phyloP scores from a whole-genome alignment of 2,797 vertebrate genomes.

The Lacerta viridis region DNA sequence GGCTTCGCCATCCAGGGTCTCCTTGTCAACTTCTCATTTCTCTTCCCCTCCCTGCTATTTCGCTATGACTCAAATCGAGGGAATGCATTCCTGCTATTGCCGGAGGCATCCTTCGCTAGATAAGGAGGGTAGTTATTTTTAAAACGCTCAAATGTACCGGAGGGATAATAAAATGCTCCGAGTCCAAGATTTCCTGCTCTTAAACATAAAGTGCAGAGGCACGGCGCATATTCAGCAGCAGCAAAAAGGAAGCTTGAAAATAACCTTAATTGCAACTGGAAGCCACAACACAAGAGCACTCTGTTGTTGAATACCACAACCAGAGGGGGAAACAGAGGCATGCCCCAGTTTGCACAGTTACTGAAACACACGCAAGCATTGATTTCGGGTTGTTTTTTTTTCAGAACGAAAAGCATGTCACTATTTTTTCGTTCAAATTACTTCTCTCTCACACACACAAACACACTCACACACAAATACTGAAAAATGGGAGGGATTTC shows the following conservation, averaged over 20 bases:
- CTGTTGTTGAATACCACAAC: background rate
- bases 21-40: constrained; percentile 34
- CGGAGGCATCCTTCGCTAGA: constrained; percentile 50
- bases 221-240: background rate
- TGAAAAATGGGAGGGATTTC: accelerated
- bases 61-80: background rate
- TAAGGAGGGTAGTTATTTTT: constrained; percentile 57
- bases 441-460: background rate
- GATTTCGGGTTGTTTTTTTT: too few species aligned
- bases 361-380: background rate
- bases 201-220: constrained; percentile 49
- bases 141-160: constrained; percentile 38
- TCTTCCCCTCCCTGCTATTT: background rate
- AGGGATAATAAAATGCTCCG: constrained; percentile 45
- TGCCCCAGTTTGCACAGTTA: background rate
- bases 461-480: background rate
- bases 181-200: constrained; percentile 50
- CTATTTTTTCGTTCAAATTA: background rate
- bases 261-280: constrained; percentile 17
- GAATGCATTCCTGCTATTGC: constrained; percentile 59
- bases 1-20: background rate
- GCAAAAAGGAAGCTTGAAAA: constrained; percentile 32
- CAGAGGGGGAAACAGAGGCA: too few species aligned
- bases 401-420: too few species aligned
- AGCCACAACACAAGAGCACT: background rate